A percentile compares a stretch with the other conserved stretches of the same genome.
phyloP scores from a whole-genome alignment of 37 sponge, comb jelly and placozoan genomes.

The Petrosia ficiformis region DNA sequence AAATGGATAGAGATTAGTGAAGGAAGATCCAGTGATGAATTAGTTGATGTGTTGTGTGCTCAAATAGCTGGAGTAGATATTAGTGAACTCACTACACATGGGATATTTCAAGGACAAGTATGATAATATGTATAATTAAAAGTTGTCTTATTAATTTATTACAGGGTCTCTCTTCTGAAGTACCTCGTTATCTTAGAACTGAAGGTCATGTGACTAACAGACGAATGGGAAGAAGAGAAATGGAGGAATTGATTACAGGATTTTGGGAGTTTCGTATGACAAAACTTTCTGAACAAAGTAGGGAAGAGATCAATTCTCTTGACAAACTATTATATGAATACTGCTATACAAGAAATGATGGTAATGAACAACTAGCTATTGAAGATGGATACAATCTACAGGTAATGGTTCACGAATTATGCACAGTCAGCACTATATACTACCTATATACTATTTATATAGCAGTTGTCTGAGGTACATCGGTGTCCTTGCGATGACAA shows the following conservation, averaged over 20 bases:
- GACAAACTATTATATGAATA: constrained; percentile 51
- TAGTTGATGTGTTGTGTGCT: constrained; percentile 86
- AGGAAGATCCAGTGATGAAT: constrained; percentile 77
- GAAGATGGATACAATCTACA: constrained; percentile 90
- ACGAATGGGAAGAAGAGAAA: constrained; percentile 37
- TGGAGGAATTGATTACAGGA: constrained; percentile 59
- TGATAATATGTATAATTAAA: background rate
- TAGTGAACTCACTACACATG: constrained; percentile 48
- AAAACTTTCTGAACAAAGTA: background rate
- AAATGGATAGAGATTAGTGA: constrained; percentile 69
- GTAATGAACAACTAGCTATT: constrained; percentile 52
- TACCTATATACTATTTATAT: no score
- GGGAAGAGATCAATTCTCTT: constrained; percentile 12
- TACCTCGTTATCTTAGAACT: constrained; percentile 76
- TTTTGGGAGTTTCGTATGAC: constrained; percentile 73
- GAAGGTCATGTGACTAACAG: constrained; percentile 69
- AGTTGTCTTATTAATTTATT: background rate
- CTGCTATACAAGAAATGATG: constrained; percentile 20
- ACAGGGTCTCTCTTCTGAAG: constrained; percentile 68
- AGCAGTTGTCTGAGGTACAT: no score
- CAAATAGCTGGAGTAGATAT: constrained; percentile 72
- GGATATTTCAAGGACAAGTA: constrained; percentile 76
- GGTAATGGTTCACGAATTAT: constrained; percentile 31
- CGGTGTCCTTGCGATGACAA: no score
- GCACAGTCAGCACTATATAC: no score